Evolutionary conservation across 2,797 vertebrate species (phyloP).

Genomic region (Ctenopoma multispine): DNA sequence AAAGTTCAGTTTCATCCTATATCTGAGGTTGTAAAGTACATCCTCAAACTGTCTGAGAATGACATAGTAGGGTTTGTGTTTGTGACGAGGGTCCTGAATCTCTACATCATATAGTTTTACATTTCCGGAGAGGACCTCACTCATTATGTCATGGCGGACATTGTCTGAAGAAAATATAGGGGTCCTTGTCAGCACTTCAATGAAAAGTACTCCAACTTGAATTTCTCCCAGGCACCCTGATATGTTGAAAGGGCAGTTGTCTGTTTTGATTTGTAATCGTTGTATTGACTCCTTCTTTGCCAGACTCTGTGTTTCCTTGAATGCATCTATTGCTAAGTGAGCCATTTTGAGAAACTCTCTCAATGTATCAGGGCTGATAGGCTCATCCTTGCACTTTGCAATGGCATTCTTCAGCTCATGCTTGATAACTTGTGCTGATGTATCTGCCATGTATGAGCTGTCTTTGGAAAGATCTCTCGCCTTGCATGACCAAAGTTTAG

Average conservation of each 20-base stretch:
- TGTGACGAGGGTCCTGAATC: constrained; percentile 1
- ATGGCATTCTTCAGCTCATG: constrained; percentile 66
- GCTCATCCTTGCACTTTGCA: constrained; percentile 27
- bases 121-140: constrained; percentile 61
- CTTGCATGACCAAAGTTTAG: constrained; percentile 57
- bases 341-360: constrained; percentile 63
- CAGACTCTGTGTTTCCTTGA: constrained; percentile 71
- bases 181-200: constrained; percentile 63
- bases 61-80: constrained; percentile 50
- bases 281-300: constrained; percentile 64
- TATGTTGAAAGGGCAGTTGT: constrained; percentile 66
- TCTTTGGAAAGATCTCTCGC: constrained; percentile 64
- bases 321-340: constrained; percentile 66
- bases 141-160: constrained; percentile 59
- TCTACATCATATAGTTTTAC: constrained; percentile 39
- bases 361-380: constrained; percentile 51
- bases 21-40: constrained; percentile 61
- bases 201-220: constrained; percentile 66
- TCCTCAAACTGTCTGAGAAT: constrained; percentile 54
- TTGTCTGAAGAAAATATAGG: constrained; percentile 56
- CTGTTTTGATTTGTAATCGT: constrained; percentile 24
- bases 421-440: constrained; percentile 77
- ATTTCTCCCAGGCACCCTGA: constrained; percentile 75
- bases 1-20: constrained; percentile 71
- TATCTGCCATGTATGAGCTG: constrained; percentile 79